Evolutionary conservation across 2,113 vertebrate genomes (phyloP), one percentile per base, ranked within the genome.

Genomic region (Coptodon bakossiorum): DNA sequence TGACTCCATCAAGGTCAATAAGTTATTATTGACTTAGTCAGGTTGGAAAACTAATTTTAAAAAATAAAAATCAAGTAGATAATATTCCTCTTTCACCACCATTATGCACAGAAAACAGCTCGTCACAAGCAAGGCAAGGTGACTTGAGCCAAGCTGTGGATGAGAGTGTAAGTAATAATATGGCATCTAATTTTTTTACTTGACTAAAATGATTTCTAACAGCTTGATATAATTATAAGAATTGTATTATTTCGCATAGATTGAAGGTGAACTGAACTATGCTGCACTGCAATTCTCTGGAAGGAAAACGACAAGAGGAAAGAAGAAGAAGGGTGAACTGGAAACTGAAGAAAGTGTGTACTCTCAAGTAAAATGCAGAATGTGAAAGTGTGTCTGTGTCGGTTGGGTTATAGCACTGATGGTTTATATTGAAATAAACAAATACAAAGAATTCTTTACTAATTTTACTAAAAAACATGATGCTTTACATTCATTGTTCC

Each of bases 31-130:
- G 10, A n/a, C 1, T 66, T 66, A 66, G 59, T 16, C 31, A n/a
- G 31, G 31, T 63, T 5, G 4, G 59, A n/a, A 63, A 1, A 9
- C 3, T 0, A 11, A 3, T 63, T 19, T 63, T 7, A 1, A 0
- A 68, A 68, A 22, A 3, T 22, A 22, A 12, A 38, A 68, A 40
- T 40, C 4, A 68, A 68, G 36, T 2, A 40, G n/a, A 71, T 71
- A 14, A 71, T 71, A 9, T 24, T 71, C 36, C 1, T 0, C 8
- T 71, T 10, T 16, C 2, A 66, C 43, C 66, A 71, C 5, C n/a
- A 2, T 16, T 43, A 43, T 43, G 1, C 7, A 27, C 13, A 71
- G 66, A 43, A 71, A 71, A 71, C 66, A 27, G 13, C 38, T 71
- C 38, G 8, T 71, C 38, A 43, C 38, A 71, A 43, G 22, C 66